Percentiles rank a stretch among this genome's conserved stretches.
Conservation (phyloP, 2,113 vertebrate species). For the Amphiprion percula region DNA sequence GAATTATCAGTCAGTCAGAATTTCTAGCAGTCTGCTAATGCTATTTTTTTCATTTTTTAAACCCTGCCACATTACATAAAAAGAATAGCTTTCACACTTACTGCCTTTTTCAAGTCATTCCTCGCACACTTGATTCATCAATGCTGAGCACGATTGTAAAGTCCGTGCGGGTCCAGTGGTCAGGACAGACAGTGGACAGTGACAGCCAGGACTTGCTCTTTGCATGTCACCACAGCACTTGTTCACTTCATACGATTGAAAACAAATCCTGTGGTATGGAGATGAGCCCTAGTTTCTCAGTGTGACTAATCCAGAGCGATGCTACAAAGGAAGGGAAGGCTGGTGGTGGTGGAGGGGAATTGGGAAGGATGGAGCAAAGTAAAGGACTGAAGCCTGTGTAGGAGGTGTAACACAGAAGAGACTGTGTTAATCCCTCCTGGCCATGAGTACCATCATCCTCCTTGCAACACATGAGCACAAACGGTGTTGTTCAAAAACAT, state of each 20-base stretch:
- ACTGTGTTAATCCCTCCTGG: slow-evolving; percentile 68
- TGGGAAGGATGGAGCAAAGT: slow-evolving; percentile 60
- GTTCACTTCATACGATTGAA: slow-evolving; percentile 73
- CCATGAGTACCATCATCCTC: slow-evolving; percentile 31
- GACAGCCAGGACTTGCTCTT: slow-evolving; percentile 33
- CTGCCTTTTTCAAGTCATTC: neutral
- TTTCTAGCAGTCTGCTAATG: slow-evolving; percentile 3
- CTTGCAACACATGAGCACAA: slow-evolving; percentile 35
- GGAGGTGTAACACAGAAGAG: slow-evolving; percentile 74
- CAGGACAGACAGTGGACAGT: neutral
- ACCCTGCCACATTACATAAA: neutral
- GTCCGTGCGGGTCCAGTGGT: neutral
- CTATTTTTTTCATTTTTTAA: slow-evolving; percentile 7
- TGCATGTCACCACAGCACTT: slow-evolving; percentile 59
- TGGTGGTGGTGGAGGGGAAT: slow-evolving; percentile 33
- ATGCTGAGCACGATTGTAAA: slow-evolving; percentile 6
- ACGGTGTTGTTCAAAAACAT: slow-evolving; percentile 18
- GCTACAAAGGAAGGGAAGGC: slow-evolving; percentile 41
- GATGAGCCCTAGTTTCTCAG: slow-evolving; percentile 80
- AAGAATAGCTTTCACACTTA: neutral
- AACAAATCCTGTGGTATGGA: slow-evolving; percentile 80
- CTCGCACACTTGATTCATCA: neutral
- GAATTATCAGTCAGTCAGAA: neutral
- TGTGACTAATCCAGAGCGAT: slow-evolving; percentile 77
- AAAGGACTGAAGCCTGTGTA: slow-evolving; percentile 69